Evolutionary conservation across 2,113 vertebrate genomes (phyloP), one percentile per base, ranked within the genome.

Genomic region (Paedocypris sp.): DNA sequence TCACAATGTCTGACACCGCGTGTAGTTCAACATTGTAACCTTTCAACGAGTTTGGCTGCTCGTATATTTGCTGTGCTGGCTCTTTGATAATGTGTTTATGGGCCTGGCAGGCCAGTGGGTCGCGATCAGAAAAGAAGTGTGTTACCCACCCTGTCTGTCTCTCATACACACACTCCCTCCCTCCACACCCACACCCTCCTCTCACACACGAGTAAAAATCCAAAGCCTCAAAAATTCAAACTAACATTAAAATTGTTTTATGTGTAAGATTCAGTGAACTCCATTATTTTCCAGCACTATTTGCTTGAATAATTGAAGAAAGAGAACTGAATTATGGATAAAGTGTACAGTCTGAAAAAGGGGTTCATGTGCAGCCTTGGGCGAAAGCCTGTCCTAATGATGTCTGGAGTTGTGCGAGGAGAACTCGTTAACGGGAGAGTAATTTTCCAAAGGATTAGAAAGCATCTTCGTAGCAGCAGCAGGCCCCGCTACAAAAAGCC

Each of bases 271-370:
- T 91, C 88, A 87, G 88, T 86, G 86, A 94, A 94, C 87, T 93
- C 91, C 89, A 97, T 96, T 97, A 96, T 96, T 97, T 96, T 87
- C 87, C 79, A 80, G 85, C 84, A 88, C 92, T 97, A 92, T 97
- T 96, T 94, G 91, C 87, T 87, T 98, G 91, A 98, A 97, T 95
- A 96, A 98, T 97, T 97, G 88, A 96, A 88, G 80, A 82, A 88
- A 86, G 88, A 89, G 82, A 82, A 82, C 87, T 97, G 90, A 95
- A 95, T 97, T 94, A 98, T 98, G 91, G 89, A 97, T 97, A 92
- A 92, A 94, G 90, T 96, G 91, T 93, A 96, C 90, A 92, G 92
- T 98, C 93, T 90, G 89, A 94, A 94, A 91, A 92, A 91, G 91
- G 89, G 92, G 89, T 97, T 92, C 89, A 93, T 88, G 90, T 79